phyloP scores from a whole-genome alignment of 92 coral and sea anemone species.

The Pocillopora meandrina region DNA sequence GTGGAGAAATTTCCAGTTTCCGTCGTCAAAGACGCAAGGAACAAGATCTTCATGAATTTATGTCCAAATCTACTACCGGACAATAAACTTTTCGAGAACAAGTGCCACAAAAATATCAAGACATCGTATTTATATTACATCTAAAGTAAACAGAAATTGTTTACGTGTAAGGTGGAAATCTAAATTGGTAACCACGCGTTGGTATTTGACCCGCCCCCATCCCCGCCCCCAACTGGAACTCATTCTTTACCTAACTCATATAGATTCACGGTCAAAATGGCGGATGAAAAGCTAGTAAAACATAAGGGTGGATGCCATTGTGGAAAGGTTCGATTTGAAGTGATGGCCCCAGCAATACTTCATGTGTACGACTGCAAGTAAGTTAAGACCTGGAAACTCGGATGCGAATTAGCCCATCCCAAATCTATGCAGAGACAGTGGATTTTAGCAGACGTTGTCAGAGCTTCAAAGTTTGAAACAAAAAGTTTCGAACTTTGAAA shows the following conservation, averaged over 20 bases:
- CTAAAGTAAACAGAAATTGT: no score
- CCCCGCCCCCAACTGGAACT: neutral
- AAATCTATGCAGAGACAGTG: neutral
- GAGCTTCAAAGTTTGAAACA: no score
- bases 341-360: slow-evolving; percentile 65
- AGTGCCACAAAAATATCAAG: no score
- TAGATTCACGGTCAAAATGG: neutral
- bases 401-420: neutral
- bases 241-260: neutral
- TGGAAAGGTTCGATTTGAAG: slow-evolving; percentile 89
- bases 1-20: slow-evolving; percentile 91
- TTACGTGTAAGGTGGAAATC: neutral
- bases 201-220: neutral
- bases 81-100: neutral
- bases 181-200: slow-evolving; percentile 27
- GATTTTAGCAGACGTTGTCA: no score
- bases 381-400: neutral
- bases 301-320: slow-evolving; percentile 94
- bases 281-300: slow-evolving; percentile 12
- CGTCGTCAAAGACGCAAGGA: slow-evolving; percentile 72
- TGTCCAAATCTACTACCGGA: neutral
- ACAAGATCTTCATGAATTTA: slow-evolving; percentile 66
- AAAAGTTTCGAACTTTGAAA: no score
- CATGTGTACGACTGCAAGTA: slow-evolving; percentile 94
- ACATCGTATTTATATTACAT: no score